A percentile compares a stretch with the other conserved stretches of the same genome.
phyloP scores from a whole-genome alignment of 2,797 vertebrate genomes.

The Gymnocypris eckloni region DNA sequence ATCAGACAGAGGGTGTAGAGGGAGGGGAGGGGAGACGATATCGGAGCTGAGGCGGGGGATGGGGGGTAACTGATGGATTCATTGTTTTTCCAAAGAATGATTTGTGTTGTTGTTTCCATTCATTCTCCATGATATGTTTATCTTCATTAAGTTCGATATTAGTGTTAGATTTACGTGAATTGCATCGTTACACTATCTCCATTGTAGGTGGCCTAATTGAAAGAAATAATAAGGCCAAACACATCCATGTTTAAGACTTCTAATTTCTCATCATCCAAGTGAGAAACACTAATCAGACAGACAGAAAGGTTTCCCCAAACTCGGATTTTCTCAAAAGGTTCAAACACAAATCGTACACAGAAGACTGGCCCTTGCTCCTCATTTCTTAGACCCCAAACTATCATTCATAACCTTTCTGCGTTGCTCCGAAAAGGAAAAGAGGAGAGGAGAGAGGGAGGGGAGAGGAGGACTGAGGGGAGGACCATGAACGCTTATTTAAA shows the following conservation, averaged over 20 bases:
- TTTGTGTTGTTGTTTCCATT: conserved; percentile 37
- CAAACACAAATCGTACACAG: conserved; percentile 80
- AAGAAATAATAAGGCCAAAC: conserved; percentile 13
- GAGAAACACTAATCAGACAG: conserved; percentile 45
- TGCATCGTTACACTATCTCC: background rate
- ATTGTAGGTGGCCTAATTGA: conserved; percentile 20
- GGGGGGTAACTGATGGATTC: conserved; percentile 47
- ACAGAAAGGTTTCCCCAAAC: conserved; percentile 64
- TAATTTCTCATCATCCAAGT: conserved; percentile 30
- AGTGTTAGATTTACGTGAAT: conserved; percentile 19
- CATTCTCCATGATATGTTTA: conserved; percentile 1
- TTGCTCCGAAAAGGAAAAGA: conserved; percentile 67
- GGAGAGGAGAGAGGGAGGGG: conserved; percentile 65
- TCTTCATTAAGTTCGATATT: conserved; percentile 40
- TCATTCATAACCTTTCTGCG: conserved; percentile 84
- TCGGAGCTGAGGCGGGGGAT: background rate
- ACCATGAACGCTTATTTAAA: conserved; percentile 88
- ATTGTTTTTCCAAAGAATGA: conserved; percentile 52
- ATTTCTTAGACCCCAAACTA: conserved; percentile 75
- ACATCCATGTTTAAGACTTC: conserved; percentile 41
- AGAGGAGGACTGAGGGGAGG: conserved; percentile 69
- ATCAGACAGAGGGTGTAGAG: conserved; percentile 43
- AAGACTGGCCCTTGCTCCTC: conserved; percentile 79
- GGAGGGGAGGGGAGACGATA: conserved; percentile 15
- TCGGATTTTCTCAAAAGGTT: conserved; percentile 78